Evolutionary conservation across 2,113 vertebrate species (phyloP).

Genomic region (Lipophrys pholis): DNA sequence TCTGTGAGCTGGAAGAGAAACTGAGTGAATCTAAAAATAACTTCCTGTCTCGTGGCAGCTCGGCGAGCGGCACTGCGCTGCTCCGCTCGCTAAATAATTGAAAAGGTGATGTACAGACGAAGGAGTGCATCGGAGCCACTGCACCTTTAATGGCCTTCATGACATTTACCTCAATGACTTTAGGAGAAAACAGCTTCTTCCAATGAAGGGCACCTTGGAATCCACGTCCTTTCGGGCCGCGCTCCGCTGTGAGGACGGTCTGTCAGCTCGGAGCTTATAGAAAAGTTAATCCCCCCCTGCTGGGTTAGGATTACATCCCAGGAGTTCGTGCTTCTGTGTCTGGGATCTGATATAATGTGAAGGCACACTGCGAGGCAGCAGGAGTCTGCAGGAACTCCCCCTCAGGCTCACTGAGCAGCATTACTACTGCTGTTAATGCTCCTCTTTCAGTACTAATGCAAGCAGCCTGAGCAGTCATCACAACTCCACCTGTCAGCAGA

Average conservation of each 20-base stretch:
- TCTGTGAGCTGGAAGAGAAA: constrained; percentile 26
- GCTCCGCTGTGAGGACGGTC: neutral
- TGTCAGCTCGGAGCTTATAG: constrained; percentile 13
- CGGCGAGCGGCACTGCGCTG: constrained; percentile 2
- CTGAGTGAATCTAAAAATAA: constrained; percentile 20
- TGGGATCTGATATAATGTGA: neutral
- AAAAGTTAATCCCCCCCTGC: constrained; percentile 17
- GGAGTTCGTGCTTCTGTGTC: neutral
- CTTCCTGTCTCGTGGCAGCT: neutral
- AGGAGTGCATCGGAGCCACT: neutral
- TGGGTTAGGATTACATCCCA: constrained; percentile 19
- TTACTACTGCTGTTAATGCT: too few species aligned
- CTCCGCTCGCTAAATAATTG: constrained; percentile 25
- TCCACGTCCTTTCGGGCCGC: neutral
- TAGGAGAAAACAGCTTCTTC: neutral
- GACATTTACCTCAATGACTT: neutral
- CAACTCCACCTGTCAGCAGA: too few species aligned
- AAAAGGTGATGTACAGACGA: neutral
- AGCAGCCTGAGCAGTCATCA: too few species aligned
- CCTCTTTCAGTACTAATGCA: too few species aligned
- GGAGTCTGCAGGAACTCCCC: neutral
- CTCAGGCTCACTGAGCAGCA: too few species aligned
- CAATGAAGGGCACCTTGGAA: neutral
- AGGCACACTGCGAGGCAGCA: neutral
- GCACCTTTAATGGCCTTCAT: neutral